phyloP scores from a whole-genome alignment of 2,113 vertebrate species.

The Pavo muticus region DNA sequence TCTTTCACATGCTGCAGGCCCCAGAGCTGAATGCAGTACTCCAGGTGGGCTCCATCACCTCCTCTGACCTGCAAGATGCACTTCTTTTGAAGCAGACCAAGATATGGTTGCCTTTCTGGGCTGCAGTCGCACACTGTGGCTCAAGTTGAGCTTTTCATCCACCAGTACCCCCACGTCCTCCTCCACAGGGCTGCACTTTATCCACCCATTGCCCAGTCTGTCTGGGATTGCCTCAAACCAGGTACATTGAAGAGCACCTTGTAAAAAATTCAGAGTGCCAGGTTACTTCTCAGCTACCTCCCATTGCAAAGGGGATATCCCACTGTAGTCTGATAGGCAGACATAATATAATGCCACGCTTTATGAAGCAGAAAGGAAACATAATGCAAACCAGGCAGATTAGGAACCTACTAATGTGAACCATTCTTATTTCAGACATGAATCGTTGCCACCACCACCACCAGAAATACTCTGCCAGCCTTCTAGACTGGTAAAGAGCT shows the following conservation, averaged over 20 bases:
- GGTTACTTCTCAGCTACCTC: neutral
- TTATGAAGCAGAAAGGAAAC: neutral
- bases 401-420: neutral
- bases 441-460: neutral
- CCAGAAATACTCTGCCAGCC: fast-evolving
- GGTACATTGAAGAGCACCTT: neutral
- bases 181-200: neutral
- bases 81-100: neutral
- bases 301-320: neutral
- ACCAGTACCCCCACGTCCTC: neutral
- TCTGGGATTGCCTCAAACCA: neutral
- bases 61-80: neutral
- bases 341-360: neutral
- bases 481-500: neutral
- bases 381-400: neutral
- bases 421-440: neutral
- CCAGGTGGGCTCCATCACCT: neutral
- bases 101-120: neutral
- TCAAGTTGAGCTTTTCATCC: neutral
- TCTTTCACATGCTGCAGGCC: neutral
- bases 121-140: neutral
- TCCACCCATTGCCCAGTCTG: neutral
- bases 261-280: neutral
- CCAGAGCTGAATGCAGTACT: no score
- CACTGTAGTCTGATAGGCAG: neutral